phyloP scores from a whole-genome alignment of 1,140 invertebrate genomes.

The Macrocentrus cingulum region DNA sequence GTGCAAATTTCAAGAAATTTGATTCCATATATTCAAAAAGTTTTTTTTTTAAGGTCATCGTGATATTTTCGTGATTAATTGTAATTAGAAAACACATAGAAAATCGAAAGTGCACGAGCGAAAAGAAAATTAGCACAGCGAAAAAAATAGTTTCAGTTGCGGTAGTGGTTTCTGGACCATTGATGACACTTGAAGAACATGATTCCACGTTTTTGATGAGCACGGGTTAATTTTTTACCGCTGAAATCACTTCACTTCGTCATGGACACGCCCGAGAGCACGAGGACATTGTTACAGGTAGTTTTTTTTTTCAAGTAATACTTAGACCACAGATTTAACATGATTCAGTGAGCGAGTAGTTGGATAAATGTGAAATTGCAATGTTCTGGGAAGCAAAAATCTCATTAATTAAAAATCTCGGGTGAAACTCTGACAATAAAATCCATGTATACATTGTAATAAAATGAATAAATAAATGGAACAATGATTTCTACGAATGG shows the following conservation, averaged over 20 bases:
- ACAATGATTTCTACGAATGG: slow-evolving; percentile 20
- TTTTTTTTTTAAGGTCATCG: too few relatives aligned
- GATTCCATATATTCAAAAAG: too few relatives aligned
- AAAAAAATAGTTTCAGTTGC: too few relatives aligned
- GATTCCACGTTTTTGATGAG: slow-evolving; percentile 35
- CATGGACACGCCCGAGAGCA: slow-evolving; percentile 54
- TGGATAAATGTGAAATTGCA: slow-evolving; percentile 44
- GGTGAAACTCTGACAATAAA: slow-evolving; percentile 7
- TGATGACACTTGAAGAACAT: too few relatives aligned
- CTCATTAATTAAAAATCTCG: slow-evolving; percentile 16
- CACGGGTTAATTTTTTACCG: slow-evolving; percentile 42
- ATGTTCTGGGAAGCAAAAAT: slow-evolving; percentile 41
- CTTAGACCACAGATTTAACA: too few relatives aligned
- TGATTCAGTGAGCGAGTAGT: too few relatives aligned
- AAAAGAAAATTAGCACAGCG: too few relatives aligned
- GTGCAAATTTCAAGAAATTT: too few relatives aligned
- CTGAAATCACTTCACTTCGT: slow-evolving; percentile 37
- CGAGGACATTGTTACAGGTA: slow-evolving; percentile 51
- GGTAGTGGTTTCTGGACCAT: too few relatives aligned
- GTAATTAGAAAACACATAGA: too few relatives aligned
- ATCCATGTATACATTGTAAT: neutral
- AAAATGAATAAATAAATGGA: neutral
- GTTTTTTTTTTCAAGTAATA: slow-evolving; percentile 30
- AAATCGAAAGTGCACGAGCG: too few relatives aligned
- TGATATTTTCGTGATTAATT: too few relatives aligned